A percentile compares a stretch with the other conserved stretches of the same genome.
These are phyloP conservation scores for Dysdera silvatica DNA, from an alignment of 1,140 invertebrate species.

Conservation along the genomic window DNA sequence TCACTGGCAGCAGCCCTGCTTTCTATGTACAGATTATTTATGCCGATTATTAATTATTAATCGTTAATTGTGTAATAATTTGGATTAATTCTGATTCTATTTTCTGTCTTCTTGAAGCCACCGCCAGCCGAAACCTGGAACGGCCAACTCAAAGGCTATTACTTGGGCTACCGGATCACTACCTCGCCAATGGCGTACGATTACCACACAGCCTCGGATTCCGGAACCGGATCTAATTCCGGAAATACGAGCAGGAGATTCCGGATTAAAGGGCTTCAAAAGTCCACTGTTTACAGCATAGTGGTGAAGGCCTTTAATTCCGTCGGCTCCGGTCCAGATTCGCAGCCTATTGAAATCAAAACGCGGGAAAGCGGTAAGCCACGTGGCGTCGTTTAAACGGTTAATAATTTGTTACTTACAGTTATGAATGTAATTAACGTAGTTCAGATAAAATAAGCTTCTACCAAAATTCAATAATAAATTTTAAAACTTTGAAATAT, in stretches of 20 bases:
- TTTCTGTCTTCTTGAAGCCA: slow-evolving; percentile 43
- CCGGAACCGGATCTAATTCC: slow-evolving; percentile 4
- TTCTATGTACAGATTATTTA: too few species aligned
- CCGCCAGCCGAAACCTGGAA: slow-evolving; percentile 83
- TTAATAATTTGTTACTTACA: too few species aligned
- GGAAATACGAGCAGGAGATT: slow-evolving; percentile 1
- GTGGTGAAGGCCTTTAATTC: slow-evolving; percentile 36
- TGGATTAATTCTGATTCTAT: neutral
- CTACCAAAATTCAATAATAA: too few species aligned
- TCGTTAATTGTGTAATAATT: too few species aligned
- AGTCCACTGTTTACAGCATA: slow-evolving; percentile 34
- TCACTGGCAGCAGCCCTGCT: too few species aligned
- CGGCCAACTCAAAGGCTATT: slow-evolving; percentile 79
- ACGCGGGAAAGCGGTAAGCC: slow-evolving; percentile 33
- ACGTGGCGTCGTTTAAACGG: too few species aligned
- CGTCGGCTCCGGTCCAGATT: slow-evolving; percentile 35
- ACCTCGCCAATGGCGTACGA: slow-evolving; percentile 9
- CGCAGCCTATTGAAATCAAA: slow-evolving; percentile 32
- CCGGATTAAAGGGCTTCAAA: slow-evolving; percentile 26
- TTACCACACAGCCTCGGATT: slow-evolving; percentile 16
- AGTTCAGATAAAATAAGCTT: too few species aligned
- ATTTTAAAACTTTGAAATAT: too few species aligned
- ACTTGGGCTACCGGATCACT: slow-evolving; percentile 33
- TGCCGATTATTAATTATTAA: too few species aligned
- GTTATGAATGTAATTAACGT: too few species aligned